Evolutionary conservation across 2,113 vertebrate genomes (phyloP).

Genomic region (Microcebus murinus): DNA sequence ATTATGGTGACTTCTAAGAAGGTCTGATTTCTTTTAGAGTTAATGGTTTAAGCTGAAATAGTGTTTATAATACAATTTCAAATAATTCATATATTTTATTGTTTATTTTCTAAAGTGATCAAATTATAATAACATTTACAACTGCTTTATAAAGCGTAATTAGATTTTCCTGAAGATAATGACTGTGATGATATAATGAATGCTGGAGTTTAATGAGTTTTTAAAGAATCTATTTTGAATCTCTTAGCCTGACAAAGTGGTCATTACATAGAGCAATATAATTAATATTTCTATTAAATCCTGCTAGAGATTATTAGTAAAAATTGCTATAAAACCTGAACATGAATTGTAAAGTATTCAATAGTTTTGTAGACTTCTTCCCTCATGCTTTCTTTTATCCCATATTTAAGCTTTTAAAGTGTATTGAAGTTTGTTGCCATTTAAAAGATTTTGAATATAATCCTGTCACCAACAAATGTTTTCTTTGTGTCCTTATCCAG

Average conservation of each 20-base stretch:
- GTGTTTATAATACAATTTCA: neutral
- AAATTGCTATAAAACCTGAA: neutral
- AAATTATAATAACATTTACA: neutral
- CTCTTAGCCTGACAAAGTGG: neutral
- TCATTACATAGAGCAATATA: neutral
- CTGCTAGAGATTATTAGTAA: neutral
- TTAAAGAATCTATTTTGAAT: neutral
- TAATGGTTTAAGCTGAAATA: neutral
- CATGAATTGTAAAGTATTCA: neutral
- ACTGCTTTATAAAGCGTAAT: neutral
- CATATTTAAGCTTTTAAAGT: neutral
- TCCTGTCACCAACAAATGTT: neutral
- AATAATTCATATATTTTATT: neutral
- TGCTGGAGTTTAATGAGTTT: neutral
- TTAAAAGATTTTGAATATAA: neutral
- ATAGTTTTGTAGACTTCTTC: neutral
- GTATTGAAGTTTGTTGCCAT: neutral
- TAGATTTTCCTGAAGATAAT: neutral
- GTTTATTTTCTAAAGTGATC: neutral
- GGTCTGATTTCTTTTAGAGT: neutral
- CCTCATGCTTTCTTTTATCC: neutral
- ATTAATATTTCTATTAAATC: neutral
- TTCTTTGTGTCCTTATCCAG: neutral
- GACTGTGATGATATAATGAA: neutral
- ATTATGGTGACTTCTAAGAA: neutral